These are phyloP conservation scores for Vireo griseus DNA, from an alignment of 2,797 vertebrate species.

Conservation along the genomic window DNA sequence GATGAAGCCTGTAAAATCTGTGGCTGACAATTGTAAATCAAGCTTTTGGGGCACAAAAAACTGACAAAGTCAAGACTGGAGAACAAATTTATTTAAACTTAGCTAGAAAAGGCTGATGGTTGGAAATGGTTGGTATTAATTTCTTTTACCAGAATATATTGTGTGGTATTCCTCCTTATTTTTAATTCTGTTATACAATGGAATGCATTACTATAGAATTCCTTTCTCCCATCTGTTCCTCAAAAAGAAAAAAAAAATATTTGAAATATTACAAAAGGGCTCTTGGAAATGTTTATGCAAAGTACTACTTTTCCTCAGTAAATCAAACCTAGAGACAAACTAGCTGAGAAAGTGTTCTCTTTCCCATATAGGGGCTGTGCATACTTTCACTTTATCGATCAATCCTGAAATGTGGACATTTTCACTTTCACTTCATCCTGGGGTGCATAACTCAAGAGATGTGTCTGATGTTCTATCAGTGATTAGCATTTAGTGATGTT, in stretches of 20 bases:
- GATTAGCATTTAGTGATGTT: constrained; percentile 17
- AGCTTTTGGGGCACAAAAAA: background rate
- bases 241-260: background rate
- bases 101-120: background rate
- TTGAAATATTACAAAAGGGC: background rate
- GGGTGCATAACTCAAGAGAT: background rate
- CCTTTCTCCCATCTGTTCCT: constrained; percentile 22
- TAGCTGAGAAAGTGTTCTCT: background rate
- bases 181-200: background rate
- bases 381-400: background rate
- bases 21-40: background rate
- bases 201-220: background rate
- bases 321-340: background rate
- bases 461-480: background rate
- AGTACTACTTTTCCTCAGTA: background rate
- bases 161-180: background rate
- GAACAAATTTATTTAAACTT: background rate
- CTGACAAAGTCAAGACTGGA: background rate
- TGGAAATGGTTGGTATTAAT: background rate
- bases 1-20: background rate
- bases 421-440: constrained; percentile 8
- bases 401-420: background rate
- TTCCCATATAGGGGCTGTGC: background rate
- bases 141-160: background rate
- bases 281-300: constrained; percentile 28